phyloP scores from a whole-genome alignment of 2,888 invertebrate species.

The Papilio demoleus region DNA sequence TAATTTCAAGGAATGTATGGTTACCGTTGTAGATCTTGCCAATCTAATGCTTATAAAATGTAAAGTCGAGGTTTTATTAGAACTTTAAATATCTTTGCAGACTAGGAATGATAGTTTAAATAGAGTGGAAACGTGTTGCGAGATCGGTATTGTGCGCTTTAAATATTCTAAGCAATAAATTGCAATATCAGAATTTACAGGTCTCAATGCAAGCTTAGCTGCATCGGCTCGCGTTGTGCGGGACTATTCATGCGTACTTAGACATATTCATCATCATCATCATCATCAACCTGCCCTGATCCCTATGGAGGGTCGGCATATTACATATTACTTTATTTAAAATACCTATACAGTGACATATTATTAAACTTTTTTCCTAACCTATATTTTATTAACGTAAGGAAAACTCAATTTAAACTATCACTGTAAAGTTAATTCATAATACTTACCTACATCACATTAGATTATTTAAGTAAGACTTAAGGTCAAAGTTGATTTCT shows the following conservation, averaged over 20 bases:
- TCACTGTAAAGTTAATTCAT: too few species aligned
- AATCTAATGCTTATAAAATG: too few species aligned
- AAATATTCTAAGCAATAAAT: conserved; percentile 12
- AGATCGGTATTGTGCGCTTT: background rate
- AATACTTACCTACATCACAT: too few species aligned
- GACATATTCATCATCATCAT: too few species aligned
- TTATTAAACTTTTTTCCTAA: too few species aligned
- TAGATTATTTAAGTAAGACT: too few species aligned
- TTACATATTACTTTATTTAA: background rate
- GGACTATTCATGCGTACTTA: background rate
- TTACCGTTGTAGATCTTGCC: too few species aligned
- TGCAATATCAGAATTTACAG: conserved; percentile 15
- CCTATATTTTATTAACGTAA: too few species aligned
- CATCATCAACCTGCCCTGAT: too few species aligned
- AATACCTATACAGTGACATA: background rate
- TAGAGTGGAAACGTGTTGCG: conserved; percentile 4
- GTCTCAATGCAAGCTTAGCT: background rate
- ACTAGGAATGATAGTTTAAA: conserved; percentile 10
- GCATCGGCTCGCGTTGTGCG: background rate
- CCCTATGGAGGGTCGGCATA: too few species aligned
- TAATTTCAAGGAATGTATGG: too few species aligned
- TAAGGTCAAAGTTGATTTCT: too few species aligned
- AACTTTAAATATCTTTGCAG: background rate
- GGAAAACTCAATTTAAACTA: background rate
- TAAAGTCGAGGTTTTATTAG: background rate